Evolutionary conservation across 1,140 invertebrate genomes (phyloP), one percentile per base, ranked within the genome.

Genomic region (Zophobas morio): DNA sequence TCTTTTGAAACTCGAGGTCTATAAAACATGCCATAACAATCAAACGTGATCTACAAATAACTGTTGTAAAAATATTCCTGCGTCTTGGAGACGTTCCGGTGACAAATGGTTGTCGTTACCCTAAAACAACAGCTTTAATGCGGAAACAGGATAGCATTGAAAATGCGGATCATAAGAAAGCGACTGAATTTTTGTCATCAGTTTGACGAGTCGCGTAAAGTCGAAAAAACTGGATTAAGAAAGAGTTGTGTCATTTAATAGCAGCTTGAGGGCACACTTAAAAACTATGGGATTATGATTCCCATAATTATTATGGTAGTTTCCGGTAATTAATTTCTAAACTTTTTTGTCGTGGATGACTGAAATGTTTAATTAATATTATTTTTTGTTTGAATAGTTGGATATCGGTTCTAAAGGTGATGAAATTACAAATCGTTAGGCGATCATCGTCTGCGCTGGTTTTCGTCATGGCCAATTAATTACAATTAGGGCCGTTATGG

Each of bases 61-160:
- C 79, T 56, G 75, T 73, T 79, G 77, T 80, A 78, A 81, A 81
- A 81, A 81, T 81, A 81, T 78, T 79, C 77, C n/a, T 32, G 37
- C 37, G 37, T 40, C 60, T 36, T 63, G 46, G 37, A 63, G 37
- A 51, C 42, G 39, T 75, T 71, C 36, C 75, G 37, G 39, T 81
- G 80, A 81, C 60, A 80, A 78, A 81, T 78, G 40, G 76, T 32
- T 6, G 72, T 78, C 76, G 76, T 80, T 80, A 79, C 74, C 70
- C 74, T 81, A 72, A 78, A 81, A 80, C 77, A 81, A 81, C 80
- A 81, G 75, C 78, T 74, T 81, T 81, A 81, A 79, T 81, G 76
- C 20, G 39, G 20, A 66, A 42, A 42, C 37, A 40, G 60, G 39
- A 66, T 40, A 8, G 39, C 37, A 40, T 32, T 42, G 39, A 42